Evolutionary conservation across 92 coral and sea anemone genomes (phyloP), one percentile per base, ranked within the genome.

Genomic region (Porites evermanni): DNA sequence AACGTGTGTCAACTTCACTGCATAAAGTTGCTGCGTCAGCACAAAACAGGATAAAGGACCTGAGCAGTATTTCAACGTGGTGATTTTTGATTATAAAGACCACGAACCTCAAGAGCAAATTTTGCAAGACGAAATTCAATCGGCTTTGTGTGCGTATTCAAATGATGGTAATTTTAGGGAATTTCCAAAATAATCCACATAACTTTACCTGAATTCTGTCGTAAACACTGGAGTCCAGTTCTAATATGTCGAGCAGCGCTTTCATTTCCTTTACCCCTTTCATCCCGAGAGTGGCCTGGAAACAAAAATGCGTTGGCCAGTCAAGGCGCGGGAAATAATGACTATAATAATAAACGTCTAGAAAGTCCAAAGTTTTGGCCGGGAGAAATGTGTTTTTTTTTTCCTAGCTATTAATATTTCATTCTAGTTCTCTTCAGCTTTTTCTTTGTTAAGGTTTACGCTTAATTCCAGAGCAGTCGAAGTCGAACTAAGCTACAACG

Each of bases 261-360:
- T 97, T 97, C 95, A 97, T 89, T 77, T 96, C 99, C 69, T 91
- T 96, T 24, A 89, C 95, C n/a, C 98, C 99, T 71, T 92, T 95
- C 98, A 97, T 93, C 19, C 87, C 97, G 53, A 97, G 88, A 8
- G 99, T 97, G 59, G 98, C 98, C 99, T 97, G 90, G 7, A 21
- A 67, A 85, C 64, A 63, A 54, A 20, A 19, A 64, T 63, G 72
- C 44, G 6, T n/a, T 56, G 53, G 47, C 9, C 64, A 47, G 10
- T 18, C 7, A 51, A 38, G 47, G 47, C 47, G 47, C 0, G 5
- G 0, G 47, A 38, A 38, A 0, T 38, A 4, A 38, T 38, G 47
- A 38, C 47, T 38, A 3, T 38, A 38, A 4, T 38, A 38, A 38
- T 3, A 38, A 38, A 38, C 6, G 47, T 38, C 47, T 38, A 4